These are phyloP conservation scores for Pogonocichla stellata DNA, from an alignment of 2,113 vertebrate genomes.

Conservation along the genomic window DNA sequence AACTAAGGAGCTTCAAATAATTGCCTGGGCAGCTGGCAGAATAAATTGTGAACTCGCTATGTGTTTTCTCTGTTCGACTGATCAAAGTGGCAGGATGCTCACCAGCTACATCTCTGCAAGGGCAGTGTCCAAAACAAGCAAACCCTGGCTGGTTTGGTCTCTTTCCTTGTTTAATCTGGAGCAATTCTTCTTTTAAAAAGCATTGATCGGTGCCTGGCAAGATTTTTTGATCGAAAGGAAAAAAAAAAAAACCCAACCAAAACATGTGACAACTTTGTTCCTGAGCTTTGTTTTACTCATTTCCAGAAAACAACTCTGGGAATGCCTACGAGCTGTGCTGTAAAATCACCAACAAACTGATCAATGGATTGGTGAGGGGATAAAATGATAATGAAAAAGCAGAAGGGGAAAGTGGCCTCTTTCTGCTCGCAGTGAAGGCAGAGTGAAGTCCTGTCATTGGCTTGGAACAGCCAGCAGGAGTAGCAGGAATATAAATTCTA, in stretches of 20 bases:
- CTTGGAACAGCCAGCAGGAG: neutral
- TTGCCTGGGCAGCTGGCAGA: neutral
- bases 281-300: neutral
- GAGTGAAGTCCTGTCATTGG: neutral
- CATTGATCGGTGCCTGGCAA: neutral
- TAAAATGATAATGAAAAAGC: neutral
- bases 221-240: neutral
- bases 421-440: neutral
- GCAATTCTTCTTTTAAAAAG: neutral
- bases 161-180: conserved; percentile 48
- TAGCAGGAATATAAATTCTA: neutral
- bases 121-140: conserved; percentile 30
- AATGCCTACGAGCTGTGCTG: neutral
- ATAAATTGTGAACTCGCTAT: neutral
- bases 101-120: neutral
- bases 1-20: neutral
- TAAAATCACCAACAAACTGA: neutral
- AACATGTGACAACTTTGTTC: neutral
- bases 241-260: neutral
- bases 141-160: neutral
- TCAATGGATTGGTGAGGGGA: neutral
- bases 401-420: neutral
- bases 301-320: neutral
- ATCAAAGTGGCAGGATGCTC: conserved; percentile 11
- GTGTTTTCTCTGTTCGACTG: neutral